Evolutionary conservation across 2,888 invertebrate species (phyloP).

Genomic region (Drosophila aldrichi): DNA sequence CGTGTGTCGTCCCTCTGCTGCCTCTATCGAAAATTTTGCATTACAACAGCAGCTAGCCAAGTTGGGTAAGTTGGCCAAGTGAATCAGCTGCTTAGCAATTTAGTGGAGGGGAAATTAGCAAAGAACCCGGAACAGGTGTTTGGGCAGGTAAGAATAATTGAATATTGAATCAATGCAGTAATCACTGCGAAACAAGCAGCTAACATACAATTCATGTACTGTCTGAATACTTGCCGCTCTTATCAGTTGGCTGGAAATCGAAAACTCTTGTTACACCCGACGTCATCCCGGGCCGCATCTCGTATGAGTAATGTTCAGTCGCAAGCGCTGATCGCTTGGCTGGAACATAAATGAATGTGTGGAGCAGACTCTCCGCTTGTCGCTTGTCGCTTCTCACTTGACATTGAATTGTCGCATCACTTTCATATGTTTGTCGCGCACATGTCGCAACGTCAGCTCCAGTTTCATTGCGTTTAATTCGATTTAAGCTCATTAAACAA

Average conservation of each 20-base stretch:
- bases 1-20: too few relatives aligned
- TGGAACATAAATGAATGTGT: not conserved
- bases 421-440: constrained; percentile 43
- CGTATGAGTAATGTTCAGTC: constrained; percentile 38
- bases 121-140: constrained; percentile 29
- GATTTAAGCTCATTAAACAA: constrained; percentile 43
- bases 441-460: constrained; percentile 25
- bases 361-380: constrained; percentile 2
- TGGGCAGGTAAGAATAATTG: not conserved
- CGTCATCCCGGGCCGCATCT: constrained; percentile 11
- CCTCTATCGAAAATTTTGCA: not conserved
- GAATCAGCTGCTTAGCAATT: constrained; percentile 24
- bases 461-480: constrained; percentile 52
- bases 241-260: constrained; percentile 60
- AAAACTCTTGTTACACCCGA: constrained; percentile 32
- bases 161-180: not conserved
- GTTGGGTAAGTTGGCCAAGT: not conserved
- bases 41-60: not conserved
- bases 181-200: not conserved
- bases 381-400: constrained; percentile 33
- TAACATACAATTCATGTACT: not conserved
- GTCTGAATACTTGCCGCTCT: constrained; percentile 14
- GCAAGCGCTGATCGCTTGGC: constrained; percentile 14
- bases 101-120: constrained; percentile 15
- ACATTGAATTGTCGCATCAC: constrained; percentile 61